Base-by-base conservation (phyloP, 2,797 vertebrate species). In the Rhyacichthys aspro region DNA sequence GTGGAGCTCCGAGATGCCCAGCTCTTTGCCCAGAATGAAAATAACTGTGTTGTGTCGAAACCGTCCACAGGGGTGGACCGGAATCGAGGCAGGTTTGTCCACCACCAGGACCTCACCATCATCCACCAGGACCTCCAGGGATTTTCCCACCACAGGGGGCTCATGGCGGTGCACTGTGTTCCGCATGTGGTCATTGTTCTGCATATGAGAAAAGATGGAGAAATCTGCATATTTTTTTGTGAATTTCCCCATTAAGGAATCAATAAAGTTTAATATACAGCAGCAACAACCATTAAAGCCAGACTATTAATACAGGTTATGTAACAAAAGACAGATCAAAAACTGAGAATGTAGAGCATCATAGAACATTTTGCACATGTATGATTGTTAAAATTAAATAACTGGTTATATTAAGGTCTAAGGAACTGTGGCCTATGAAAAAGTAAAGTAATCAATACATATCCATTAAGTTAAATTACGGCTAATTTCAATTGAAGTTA, bases 31-130 rank as follows among this genome's bases (percentile, higher is more conserved):
- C 63, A 99, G 81, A 76, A 99, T 96, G 85, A 99, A 99, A 76
- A 99, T 98, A 59, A 99, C 94, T 0, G 96, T 96, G 90, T 99
- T 99, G 89, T 99, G 97, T 11, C 97, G 93, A 82, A 95, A 98
- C n/a, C 98, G 93, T 15, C 98, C 98, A 0, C 98, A 99, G 0
- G 98, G 98, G 41, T 99, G 98, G 0, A 99, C 98, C 0, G 98
- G 98, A 56, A 99, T 90, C 1, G 98, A 99, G 8, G 97, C 93
- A 0, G 98, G 97, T 57, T 99, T 99, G 83, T 99, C 93, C 9
- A 99, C 94, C 18, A 98, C 97, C 1, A 99, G 93, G 62, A 99
- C 87, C 18, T 98, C 92, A 0, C 95, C 90, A 0, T 96, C 88
- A 57, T 99, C 93, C 5, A 87, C 94, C 65, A 99, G 79, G 41